Base-by-base conservation (phyloP, 2,888 invertebrate species). In the Lysandra bellargus region DNA sequence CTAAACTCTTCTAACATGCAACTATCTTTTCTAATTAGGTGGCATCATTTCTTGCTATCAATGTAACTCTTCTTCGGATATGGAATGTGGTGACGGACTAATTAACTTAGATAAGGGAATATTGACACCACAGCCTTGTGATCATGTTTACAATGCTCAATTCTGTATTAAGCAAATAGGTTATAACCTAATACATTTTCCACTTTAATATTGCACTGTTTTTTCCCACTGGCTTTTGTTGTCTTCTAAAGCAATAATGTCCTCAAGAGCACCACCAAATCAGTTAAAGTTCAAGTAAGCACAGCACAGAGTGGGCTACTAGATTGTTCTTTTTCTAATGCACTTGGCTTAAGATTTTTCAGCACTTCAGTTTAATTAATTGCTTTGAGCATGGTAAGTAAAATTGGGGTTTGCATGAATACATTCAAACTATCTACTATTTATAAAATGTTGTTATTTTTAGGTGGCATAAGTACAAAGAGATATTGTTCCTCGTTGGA, bases 381-480 rank as follows among this genome's bases (percentile, higher is more conserved):
- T 37, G 60, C 78, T 44, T 49, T 53, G 4, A 53, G n/a, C 14
- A 30, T 37, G 78, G 78, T 78, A 37, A 49, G 78, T 17, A 37
- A 30, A 69, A 69, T 69, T 69, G 4, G 69, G 17, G 69, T 69
- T 69, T 0, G 33, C 69, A 33, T 37, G 12, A 1, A 64, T 9
- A 30, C 23, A 64, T 61, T 2, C 30, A 64, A 64, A 30, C 2
- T 64, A 64, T 37, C 69, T 69, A 33, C 14, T 37, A 9, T 76
- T 53, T 77, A 49, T 53, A 69, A 53, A 37, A 30, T 49, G 17
- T 78, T 78, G 0, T 60, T 17, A 69, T 80, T 80, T 94, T 81
- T 90, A 98, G 98, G 98, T 92, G 98, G 98, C 37, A 97, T 98
- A 82, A 98, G 98, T 75, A 98, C 98, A 60, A 97, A 97, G 85